phyloP scores from a whole-genome alignment of 1,140 invertebrate genomes.

The Apis laboriosa region DNA sequence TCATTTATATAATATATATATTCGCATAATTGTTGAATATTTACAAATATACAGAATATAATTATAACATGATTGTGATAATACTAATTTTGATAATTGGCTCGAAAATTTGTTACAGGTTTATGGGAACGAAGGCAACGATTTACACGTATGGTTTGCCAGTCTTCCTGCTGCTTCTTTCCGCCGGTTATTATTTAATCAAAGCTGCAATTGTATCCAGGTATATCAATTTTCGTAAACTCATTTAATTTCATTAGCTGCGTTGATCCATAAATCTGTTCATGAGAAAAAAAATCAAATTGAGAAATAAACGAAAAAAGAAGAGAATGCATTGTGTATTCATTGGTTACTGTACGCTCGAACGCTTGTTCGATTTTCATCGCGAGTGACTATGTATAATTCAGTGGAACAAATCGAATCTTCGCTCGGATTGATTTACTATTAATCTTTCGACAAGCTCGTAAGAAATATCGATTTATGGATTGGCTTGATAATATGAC shows the following conservation, averaged over 20 bases:
- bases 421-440: background rate
- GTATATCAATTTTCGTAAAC: conserved; percentile 51
- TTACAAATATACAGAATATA: too few species aligned
- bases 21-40: too few species aligned
- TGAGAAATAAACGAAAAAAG: background rate
- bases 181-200: conserved; percentile 76
- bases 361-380: conserved; percentile 4
- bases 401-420: background rate
- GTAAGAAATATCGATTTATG: background rate
- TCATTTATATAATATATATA: too few species aligned
- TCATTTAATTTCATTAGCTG: too few species aligned
- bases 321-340: background rate
- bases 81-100: background rate
- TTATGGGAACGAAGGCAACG: conserved; percentile 78
- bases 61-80: too few species aligned
- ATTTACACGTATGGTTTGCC: conserved; percentile 79
- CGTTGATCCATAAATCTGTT: too few species aligned
- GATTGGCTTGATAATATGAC: background rate
- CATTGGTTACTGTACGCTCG: background rate
- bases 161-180: conserved; percentile 74
- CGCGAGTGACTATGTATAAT: background rate
- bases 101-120: conserved; percentile 69
- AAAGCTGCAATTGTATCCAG: conserved; percentile 80
- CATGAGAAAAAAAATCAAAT: background rate
- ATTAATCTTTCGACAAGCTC: background rate